Evolutionary conservation across 2,888 invertebrate genomes (phyloP).

Genomic region (Gibbula magus): DNA sequence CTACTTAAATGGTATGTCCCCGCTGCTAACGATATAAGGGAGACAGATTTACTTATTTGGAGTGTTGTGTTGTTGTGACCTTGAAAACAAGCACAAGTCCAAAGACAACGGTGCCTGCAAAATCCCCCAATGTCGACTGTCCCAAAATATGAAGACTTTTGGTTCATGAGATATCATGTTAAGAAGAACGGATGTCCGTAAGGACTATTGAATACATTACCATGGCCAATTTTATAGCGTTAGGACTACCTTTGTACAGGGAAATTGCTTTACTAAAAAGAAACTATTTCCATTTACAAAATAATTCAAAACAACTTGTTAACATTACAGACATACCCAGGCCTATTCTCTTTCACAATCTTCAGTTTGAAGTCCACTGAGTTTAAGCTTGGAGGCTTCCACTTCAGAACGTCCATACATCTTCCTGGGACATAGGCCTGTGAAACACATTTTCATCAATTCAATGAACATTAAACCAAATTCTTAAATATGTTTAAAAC

Average conservation of each 20-base stretch:
- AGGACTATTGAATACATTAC: background rate
- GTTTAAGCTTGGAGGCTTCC: conserved; percentile 96
- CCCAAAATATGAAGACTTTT: no score
- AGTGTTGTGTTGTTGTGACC: no score
- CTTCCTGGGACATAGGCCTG: conserved; percentile 89
- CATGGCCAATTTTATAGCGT: background rate
- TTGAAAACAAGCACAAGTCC: no score
- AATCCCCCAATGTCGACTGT: no score
- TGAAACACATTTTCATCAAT: conserved; percentile 53
- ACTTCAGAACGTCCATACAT: conserved; percentile 91
- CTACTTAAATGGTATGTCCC: no score
- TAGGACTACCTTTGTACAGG: background rate
- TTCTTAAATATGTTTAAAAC: no score
- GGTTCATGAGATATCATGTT: no score
- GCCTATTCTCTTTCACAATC: conserved; percentile 80
- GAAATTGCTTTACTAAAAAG: background rate
- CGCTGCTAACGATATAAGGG: no score
- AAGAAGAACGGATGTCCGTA: background rate
- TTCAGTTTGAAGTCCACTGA: conserved; percentile 96
- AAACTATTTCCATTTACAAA: background rate
- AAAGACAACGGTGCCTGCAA: no score
- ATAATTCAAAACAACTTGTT: background rate
- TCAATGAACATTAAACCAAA: no score
- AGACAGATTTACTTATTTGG: no score
- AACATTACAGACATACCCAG: conserved; percentile 71